These are phyloP conservation scores for Cephalopterus ornatus DNA, from an alignment of 2,113 vertebrate species.

Conservation along the genomic window DNA sequence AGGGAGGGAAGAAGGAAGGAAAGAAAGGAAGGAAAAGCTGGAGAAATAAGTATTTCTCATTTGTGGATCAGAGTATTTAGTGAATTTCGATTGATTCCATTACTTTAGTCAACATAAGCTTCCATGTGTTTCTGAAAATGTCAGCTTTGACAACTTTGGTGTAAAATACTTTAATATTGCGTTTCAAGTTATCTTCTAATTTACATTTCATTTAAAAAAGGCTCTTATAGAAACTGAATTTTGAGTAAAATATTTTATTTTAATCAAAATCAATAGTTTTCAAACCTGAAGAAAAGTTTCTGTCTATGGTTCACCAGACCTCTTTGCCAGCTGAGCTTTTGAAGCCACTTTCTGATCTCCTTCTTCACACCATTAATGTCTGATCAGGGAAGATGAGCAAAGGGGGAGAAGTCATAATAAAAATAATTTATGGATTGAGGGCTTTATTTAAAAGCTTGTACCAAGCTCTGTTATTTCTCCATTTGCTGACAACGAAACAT, in stretches of 20 bases:
- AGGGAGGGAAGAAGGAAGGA: no score
- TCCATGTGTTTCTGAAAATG: background rate
- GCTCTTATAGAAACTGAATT: background rate
- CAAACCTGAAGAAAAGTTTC: background rate
- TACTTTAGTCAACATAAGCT: background rate
- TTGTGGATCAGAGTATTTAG: background rate
- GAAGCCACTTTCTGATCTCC: background rate
- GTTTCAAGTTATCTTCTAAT: background rate
- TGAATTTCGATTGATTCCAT: background rate
- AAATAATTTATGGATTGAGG: background rate
- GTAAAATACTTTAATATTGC: background rate
- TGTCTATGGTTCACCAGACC: background rate
- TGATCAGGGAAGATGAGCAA: background rate
- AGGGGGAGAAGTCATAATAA: background rate
- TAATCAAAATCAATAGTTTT: background rate
- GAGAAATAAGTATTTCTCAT: background rate
- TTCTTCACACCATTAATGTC: accelerated
- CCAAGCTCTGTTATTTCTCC: background rate
- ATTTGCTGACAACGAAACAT: background rate
- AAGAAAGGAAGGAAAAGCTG: background rate
- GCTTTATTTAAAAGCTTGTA: background rate
- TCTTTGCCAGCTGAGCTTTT: background rate
- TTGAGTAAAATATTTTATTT: background rate
- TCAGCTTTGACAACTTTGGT: background rate
- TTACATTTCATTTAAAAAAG: background rate